Evolutionary conservation across 2,888 invertebrate species (phyloP), one percentile per base, ranked within the genome.

Genomic region (Folsomia manolachei): DNA sequence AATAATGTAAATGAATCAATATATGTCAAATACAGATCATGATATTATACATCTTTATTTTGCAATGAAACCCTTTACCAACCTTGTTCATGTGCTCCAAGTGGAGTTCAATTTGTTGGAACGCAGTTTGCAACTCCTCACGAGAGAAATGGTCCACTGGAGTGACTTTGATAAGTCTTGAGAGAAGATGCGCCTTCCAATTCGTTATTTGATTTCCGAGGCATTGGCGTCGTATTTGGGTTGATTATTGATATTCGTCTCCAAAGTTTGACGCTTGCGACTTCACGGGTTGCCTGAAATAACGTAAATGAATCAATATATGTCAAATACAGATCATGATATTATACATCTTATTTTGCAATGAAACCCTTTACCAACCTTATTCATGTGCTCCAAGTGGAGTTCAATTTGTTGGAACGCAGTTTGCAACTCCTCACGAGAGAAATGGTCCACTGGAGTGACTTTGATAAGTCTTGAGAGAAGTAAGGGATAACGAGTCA

Each of bases 401-500:
- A 93, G 87, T 84, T 97, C 96, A 74, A 97, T 94, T 84, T 94
- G 94, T 81, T 93, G 91, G 84, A 95, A 94, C 1, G 97, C 93
- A 82, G 92, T 90, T 81, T 91, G 90, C 61, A 97, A 88, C 82
- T 91, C 89, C 79, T 93, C 93, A 75, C 93, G 89, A 74, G 91
- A 91, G 14, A 80, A 78, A 80, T 93, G 90, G 81, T 93, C 92
- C 51, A 87, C 85, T 1, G 95, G 94, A 18, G 96, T 96, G 61
- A 94, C 93, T 86, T 96, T 95, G 83, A 92, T 89, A 79, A 97
- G 87, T 72, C 97, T 90, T 63, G 94, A 93, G 82, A 97, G 86
- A 79, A 97, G 87, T 81, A 97, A 87, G 62, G 97, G 97, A 87
- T 97, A 97, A 86, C 96, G 96, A 82, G 97, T 97, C 81, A 97